Evolutionary conservation across 2,888 invertebrate genomes (phyloP), one percentile per base, ranked within the genome.

Genomic region (Oscheius sp.): DNA sequence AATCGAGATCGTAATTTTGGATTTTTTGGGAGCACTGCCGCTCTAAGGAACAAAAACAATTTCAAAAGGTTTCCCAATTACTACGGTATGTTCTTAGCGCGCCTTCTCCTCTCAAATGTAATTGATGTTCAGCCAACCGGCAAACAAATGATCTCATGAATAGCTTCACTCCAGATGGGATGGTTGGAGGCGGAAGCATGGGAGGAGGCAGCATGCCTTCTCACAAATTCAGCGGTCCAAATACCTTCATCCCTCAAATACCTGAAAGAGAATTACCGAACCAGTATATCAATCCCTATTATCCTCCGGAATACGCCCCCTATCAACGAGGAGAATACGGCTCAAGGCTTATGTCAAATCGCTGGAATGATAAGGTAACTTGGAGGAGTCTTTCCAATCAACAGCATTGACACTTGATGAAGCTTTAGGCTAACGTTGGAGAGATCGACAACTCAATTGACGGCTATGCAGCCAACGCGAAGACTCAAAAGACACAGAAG

Each of bases 101-200:
- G 3, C 4, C 8, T 20, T 17, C 10, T 23, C 48, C 48, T 25
- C 25, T 48, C 12, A 23, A 48, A 10, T 37, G 15, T 37, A 23
- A 27, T 8, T 42, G 57, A 65, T 25, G 55, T 67, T 72, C 67
- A 33, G 71, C 69, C 20, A 73, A 71, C 52, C 55, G 69, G 10
- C 55, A 27, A 3, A 63, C 72, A 2, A 75, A 75, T 42, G 75
- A 75, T 20, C 50, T 75, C 23, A 75, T 75, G 73, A 64, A 20
- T 29, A 73, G 73, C 25, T 75, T 75, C 58, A 71, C 58, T 12
- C 29, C 61, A 3, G 45, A 45, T 8, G 20, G 25, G n/a, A 42
- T 55, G 55, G 20, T 33, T 2, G 23, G 23, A 3, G 23, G 23
- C 20, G n/a, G n/a, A n/a, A n/a, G n/a, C n/a, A n/a, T n/a, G n/a